Conservation (phyloP, 1,140 invertebrate genomes). For the Penaeus chinensis region DNA sequence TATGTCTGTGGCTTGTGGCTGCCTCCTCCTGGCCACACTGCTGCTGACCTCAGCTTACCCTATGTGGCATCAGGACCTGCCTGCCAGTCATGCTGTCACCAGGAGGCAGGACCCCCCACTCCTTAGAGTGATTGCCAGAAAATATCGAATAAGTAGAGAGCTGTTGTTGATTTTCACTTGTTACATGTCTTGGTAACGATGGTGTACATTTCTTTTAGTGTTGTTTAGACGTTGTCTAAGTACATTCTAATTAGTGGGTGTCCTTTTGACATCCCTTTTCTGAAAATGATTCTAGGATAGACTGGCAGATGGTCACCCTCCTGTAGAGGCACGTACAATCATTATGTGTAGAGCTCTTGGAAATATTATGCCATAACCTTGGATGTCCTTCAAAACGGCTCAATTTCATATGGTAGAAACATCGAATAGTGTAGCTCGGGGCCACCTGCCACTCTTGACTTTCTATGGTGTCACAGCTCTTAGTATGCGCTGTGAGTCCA, state of each 20-base stretch:
- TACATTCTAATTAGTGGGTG: conserved; percentile 50
- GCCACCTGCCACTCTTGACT: conserved; percentile 41
- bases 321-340: conserved; percentile 55
- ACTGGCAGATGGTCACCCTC: conserved; percentile 53
- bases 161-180: conserved; percentile 59
- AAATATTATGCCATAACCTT: conserved; percentile 17
- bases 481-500: conserved; percentile 4
- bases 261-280: conserved; percentile 49
- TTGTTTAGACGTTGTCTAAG: conserved; percentile 61
- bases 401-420: conserved; percentile 61
- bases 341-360: conserved; percentile 55
- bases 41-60: conserved; percentile 38
- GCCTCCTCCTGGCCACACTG: conserved; percentile 27
- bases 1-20: conserved; percentile 37
- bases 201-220: conserved; percentile 59
- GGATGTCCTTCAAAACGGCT: conserved; percentile 54
- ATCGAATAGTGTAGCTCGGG: conserved; percentile 52
- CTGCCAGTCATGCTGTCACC: conserved; percentile 21
- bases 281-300: conserved; percentile 34
- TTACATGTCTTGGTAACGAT: conserved; percentile 55
- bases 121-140: conserved; percentile 39
- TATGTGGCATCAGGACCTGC: conserved; percentile 37
- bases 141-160: conserved; percentile 30
- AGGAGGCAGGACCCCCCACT: conserved; percentile 20
- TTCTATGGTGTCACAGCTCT: conserved; percentile 21